Base-by-base conservation (phyloP, 2,797 vertebrate genomes). In the Acanthurus lineatus region DNA sequence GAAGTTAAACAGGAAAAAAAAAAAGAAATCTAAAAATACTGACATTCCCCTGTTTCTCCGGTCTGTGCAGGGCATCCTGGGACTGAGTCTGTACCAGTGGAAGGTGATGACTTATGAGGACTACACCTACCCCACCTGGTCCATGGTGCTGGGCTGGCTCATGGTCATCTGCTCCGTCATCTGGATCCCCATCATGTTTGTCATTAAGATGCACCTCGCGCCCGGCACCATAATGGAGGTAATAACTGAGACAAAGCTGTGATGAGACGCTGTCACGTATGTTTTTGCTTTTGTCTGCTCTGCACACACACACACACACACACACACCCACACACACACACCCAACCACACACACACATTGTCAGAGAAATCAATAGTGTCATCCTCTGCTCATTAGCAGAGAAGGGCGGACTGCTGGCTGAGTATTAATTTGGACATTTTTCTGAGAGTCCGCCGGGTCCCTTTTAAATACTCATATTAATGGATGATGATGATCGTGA, bases 161-260 rank as follows among this genome's bases (percentile, higher is more conserved):
- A 99, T 99, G 98, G 95, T 99, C 47, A 96, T 95, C 93, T 98
- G 97, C 88, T 99, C 98, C 0, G 98, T 99, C 83, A 98, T 99
- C 89, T 99, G 98, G 98, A 99, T 99, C 90, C 98, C 98, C 3
- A 95, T 99, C 78, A 99, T 99, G 98, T 99, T 99, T 57, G 88
- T 95, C 90, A 97, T 99, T 86, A 99, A 99, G 95, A 99, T 99
- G 97, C 80, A 98, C 47, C 94, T 99, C 76, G 98, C 98, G 6
- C 98, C 98, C 0, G 98, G 98, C 71, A 93, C 93, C 87, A 92
- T 99, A 66, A 95, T 91, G 0, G 97, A 99, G 98, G 98, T 99
- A 96, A 94, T 76, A 19, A 84, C 32, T 40, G 59, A 73, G 79
- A 71, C 48, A 22, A 75, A 71, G 57, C 58, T 2, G 17, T 47